These are phyloP conservation scores for Rhyacichthys aspro DNA, from an alignment of 2,797 vertebrate genomes.

Conservation along the genomic window DNA sequence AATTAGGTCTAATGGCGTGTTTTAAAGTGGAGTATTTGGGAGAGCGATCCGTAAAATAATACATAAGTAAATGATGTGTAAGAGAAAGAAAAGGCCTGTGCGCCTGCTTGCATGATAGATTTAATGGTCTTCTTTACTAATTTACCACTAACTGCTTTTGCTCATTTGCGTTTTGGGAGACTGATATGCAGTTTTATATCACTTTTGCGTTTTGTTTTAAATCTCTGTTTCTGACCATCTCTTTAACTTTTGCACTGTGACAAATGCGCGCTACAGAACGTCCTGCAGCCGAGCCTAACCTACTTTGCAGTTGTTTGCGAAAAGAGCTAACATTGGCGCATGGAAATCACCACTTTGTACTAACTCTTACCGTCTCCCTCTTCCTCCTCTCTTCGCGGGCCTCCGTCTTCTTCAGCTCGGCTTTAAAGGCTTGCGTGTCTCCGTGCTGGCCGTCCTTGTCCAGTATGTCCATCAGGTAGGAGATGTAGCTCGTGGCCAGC, in stretches of 20 bases:
- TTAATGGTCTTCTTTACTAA: not conserved
- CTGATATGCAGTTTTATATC: not conserved
- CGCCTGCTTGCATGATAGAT: too few species aligned
- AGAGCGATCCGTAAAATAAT: too few species aligned
- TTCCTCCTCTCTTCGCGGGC: conserved; percentile 94
- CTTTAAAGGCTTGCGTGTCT: conserved; percentile 97
- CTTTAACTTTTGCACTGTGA: not conserved
- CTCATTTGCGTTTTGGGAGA: not conserved
- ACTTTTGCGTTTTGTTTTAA: not conserved
- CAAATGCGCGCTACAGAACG: not conserved
- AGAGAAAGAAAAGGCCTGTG: too few species aligned
- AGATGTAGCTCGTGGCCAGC: conserved; percentile 97
- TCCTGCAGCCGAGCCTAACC: not conserved
- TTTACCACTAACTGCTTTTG: not conserved
- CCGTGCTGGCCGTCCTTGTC: conserved; percentile 96
- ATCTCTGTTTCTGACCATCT: too few species aligned
- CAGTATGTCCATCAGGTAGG: conserved; percentile 99
- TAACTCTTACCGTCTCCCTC: conserved; percentile 89
- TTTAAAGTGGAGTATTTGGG: too few species aligned
- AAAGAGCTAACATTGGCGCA: conserved; percentile 3
- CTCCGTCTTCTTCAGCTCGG: conserved; percentile 96
- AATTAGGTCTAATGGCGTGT: too few species aligned
- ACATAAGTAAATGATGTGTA: too few species aligned
- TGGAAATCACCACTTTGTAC: not conserved
- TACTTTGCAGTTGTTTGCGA: not conserved